Conservation (phyloP, 2,113 vertebrate species). For the Lichenostomus cassidix region DNA sequence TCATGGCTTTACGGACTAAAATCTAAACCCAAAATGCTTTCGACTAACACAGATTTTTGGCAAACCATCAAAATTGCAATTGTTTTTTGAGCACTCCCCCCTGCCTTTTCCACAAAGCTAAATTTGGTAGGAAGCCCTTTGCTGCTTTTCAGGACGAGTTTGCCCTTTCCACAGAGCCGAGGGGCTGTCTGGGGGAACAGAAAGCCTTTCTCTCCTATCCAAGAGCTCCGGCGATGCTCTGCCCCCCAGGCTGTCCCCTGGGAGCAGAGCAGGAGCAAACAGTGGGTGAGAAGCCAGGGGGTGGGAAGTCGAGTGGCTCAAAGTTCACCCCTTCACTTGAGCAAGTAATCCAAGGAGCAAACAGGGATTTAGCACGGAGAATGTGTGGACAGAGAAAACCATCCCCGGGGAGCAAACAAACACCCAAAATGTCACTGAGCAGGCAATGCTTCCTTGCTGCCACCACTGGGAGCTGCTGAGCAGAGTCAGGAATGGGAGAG, state of each 20-base stretch:
- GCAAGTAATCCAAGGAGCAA: constrained; percentile 52
- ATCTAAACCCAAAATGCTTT: background rate
- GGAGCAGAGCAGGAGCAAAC: background rate
- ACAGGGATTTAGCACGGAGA: background rate
- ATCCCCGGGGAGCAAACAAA: constrained; percentile 22
- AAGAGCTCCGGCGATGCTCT: background rate
- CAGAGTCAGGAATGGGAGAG: background rate
- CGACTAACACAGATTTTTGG: background rate
- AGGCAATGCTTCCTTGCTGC: background rate
- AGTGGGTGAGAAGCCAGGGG: constrained; percentile 48
- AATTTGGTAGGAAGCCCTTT: background rate
- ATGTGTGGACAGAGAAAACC: rapidly evolving
- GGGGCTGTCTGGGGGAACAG: background rate
- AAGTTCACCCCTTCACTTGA: constrained; percentile 53
- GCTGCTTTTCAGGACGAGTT: background rate
- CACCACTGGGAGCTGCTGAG: background rate
- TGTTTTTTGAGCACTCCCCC: background rate
- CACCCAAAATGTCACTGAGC: background rate
- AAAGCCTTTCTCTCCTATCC: background rate
- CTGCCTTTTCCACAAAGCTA: background rate
- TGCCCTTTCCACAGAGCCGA: background rate
- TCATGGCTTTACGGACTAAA: background rate
- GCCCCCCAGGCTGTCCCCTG: background rate
- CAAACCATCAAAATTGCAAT: background rate
- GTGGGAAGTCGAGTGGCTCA: constrained; percentile 42